Conservation (phyloP, 2,888 invertebrate genomes). For the Acronicta leporina region DNA sequence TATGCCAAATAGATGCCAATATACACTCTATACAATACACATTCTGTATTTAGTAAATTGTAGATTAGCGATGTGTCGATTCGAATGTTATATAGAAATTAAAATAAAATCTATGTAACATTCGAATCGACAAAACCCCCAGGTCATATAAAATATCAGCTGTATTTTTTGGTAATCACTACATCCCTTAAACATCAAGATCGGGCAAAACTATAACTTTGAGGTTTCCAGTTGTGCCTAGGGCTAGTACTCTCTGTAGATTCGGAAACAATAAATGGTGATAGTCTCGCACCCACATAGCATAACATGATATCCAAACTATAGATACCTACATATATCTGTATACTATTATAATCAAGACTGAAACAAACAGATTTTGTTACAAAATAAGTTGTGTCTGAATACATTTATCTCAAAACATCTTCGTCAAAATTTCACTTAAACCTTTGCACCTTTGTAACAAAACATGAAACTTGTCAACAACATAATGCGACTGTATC, state of each 20-base stretch:
- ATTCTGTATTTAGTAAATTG: no score
- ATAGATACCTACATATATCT: not conserved
- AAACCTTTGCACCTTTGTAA: slow-evolving; percentile 10
- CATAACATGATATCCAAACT: slow-evolving; percentile 1
- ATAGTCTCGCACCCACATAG: slow-evolving; percentile 16
- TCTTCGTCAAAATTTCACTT: slow-evolving; percentile 1
- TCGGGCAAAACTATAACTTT: slow-evolving; percentile 8
- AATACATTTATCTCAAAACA: not conserved
- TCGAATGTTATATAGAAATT: no score
- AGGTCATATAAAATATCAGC: no score
- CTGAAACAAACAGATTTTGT: no score
- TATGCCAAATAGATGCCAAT: no score
- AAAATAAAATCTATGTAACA: no score
- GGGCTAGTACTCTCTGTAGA: no score
- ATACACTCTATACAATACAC: no score
- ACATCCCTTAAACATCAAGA: slow-evolving; percentile 5
- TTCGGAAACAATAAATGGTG: slow-evolving; percentile 32
- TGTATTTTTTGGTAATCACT: slow-evolving; percentile 1
- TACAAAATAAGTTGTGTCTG: no score
- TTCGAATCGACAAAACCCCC: no score
- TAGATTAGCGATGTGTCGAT: no score
- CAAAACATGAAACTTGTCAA: slow-evolving; percentile 33
- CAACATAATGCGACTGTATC: slow-evolving; percentile 25
- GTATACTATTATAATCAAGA: no score
- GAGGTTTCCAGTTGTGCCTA: not conserved